These are phyloP conservation scores for Thera britannica DNA, from an alignment of 2,888 invertebrate species.

Conservation along the genomic window DNA sequence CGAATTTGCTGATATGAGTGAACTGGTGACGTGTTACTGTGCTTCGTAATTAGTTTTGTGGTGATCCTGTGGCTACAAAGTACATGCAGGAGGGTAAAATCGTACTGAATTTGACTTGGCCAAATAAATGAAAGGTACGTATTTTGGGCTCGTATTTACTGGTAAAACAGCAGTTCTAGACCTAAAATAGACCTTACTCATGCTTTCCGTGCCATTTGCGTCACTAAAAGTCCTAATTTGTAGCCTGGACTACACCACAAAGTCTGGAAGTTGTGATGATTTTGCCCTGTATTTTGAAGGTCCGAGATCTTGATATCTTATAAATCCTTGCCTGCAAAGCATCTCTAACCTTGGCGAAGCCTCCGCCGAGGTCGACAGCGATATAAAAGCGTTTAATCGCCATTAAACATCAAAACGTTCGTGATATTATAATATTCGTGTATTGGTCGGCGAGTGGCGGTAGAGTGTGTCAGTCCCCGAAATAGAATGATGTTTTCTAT, in stretches of 20 bases:
- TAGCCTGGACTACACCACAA: background rate
- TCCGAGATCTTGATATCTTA: slow-evolving; percentile 9
- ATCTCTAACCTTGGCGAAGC: slow-evolving; percentile 23
- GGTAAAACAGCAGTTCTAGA: slow-evolving; percentile 19
- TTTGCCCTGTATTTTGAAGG: slow-evolving; percentile 20
- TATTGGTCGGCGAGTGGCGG: slow-evolving; percentile 24
- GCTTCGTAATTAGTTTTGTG: slow-evolving; percentile 48
- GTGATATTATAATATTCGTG: slow-evolving; percentile 12
- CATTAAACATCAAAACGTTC: slow-evolving; percentile 12
- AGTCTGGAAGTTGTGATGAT: background rate
- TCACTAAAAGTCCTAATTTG: background rate
- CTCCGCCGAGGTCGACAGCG: slow-evolving; percentile 44
- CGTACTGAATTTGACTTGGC: slow-evolving; percentile 53
- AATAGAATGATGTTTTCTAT: slow-evolving; percentile 47
- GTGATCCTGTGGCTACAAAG: slow-evolving; percentile 43
- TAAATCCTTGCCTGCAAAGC: slow-evolving; percentile 15
- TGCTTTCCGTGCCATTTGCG: slow-evolving; percentile 1
- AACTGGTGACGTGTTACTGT: slow-evolving; percentile 60
- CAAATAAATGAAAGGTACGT: slow-evolving; percentile 77
- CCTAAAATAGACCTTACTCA: slow-evolving; percentile 15
- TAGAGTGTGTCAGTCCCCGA: slow-evolving; percentile 50
- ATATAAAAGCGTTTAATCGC: slow-evolving; percentile 43
- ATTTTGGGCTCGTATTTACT: slow-evolving; percentile 48
- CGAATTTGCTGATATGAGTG: slow-evolving; percentile 44
- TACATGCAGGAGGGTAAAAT: slow-evolving; percentile 55